Evolutionary conservation across 92 coral and sea anemone genomes (phyloP), one percentile per base, ranked within the genome.

Genomic region (Chrysogorgia sp.): DNA sequence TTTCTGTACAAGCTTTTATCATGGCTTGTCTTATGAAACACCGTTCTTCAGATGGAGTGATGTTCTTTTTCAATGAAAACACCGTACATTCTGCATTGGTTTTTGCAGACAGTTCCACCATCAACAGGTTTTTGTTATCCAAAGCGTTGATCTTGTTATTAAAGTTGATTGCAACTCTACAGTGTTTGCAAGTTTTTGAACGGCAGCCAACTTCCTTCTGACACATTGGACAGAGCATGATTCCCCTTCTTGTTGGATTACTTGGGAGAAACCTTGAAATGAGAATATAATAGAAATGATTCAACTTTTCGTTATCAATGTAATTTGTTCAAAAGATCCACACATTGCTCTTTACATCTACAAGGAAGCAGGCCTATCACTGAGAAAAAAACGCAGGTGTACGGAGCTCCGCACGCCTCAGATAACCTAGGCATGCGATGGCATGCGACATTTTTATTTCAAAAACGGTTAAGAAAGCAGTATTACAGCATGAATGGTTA

Each of bases 181-280:
- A 96, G 81, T 81, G 85, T 80, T 96, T 96, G 89, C 99, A 96
- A 40, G 84, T 83, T 59, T 90, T 96, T 19, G 99, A 96, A 28
- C 99, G 89, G 71, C 99, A 96, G 32, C 99, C 99, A 74, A 96
- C 90, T 23, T 87, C 83, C 29, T 82, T 84, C 71, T 87, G 92
- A 65, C 99, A 96, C 71, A 89, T 81, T 43, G 86, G 82, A 72
- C 99, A 96, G 28, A 68, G 85, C 99, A 96, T 96, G 56, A 92
- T 92, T 9, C 99, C 99, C 55, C 99, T 67, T 67, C 94, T 83
- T n/a, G 99, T 96, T 14, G 99, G 91, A 86, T 90, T 96, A 58
- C 97, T 92, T n/a, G 91, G 48, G 63, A 96, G 87, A 66, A 96
- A 81, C 77, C 99, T 96, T 37, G 33, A 65, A 66, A 63, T 2